Evolutionary conservation across 2,888 invertebrate species (phyloP).

Genomic region (Onchidella celtica): DNA sequence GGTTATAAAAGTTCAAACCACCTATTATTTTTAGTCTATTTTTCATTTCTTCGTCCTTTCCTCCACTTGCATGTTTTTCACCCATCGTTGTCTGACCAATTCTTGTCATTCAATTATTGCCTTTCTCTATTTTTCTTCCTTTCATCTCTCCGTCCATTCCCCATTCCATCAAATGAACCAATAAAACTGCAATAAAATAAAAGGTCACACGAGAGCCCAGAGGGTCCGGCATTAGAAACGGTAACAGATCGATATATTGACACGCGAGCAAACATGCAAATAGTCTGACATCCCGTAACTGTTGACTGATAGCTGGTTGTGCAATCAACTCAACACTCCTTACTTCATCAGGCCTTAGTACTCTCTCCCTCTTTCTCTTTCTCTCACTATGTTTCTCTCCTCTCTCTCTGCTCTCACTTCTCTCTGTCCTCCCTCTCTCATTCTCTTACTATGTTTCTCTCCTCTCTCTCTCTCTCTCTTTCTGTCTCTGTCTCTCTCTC

Average conservation of each 20-base stretch:
- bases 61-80: too few species aligned
- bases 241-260: neutral
- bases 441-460: neutral
- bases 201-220: too few species aligned
- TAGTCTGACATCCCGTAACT: neutral
- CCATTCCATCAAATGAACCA: too few species aligned
- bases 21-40: too few species aligned
- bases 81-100: too few species aligned
- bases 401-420: neutral
- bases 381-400: neutral
- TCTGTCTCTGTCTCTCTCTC: neutral
- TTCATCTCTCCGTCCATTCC: too few species aligned
- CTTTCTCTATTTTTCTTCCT: too few species aligned
- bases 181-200: too few species aligned
- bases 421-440: neutral
- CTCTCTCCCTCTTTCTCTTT: slow-evolving; percentile 11
- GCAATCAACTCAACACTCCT: neutral
- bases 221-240: too few species aligned
- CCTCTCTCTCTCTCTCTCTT: neutral
- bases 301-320: neutral
- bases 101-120: too few species aligned
- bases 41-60: too few species aligned
- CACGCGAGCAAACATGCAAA: neutral
- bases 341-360: neutral
- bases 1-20: too few species aligned